phyloP scores from a whole-genome alignment of 2,888 invertebrate genomes.

The Orthosia incerta region DNA sequence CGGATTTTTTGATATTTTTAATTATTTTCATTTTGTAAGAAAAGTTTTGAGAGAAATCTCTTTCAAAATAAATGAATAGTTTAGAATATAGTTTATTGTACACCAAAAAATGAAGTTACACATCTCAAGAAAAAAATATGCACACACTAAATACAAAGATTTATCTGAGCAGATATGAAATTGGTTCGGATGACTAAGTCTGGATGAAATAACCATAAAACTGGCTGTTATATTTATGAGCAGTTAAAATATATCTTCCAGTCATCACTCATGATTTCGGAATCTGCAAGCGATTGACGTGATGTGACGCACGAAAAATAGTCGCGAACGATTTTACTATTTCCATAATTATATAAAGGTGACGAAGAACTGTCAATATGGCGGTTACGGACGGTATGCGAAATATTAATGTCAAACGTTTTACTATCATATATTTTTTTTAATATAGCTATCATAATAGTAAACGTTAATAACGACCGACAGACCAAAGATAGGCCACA shows the following conservation, averaged over 20 bases:
- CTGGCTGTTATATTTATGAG: constrained; percentile 7
- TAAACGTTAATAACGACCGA: too few species aligned
- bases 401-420: neutral
- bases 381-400: neutral
- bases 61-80: too few species aligned
- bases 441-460: neutral
- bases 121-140: too few species aligned
- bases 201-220: constrained; percentile 3
- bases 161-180: neutral
- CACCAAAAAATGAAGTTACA: too few species aligned
- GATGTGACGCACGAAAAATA: constrained; percentile 9
- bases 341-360: neutral
- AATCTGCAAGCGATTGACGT: constrained; percentile 18
- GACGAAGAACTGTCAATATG: neutral
- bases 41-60: too few species aligned
- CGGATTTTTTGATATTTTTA: too few species aligned
- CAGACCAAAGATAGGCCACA: too few species aligned
- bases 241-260: constrained; percentile 12
- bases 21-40: too few species aligned
- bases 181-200: neutral
- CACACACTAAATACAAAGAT: too few species aligned
- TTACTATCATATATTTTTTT: neutral
- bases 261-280: constrained; percentile 29
- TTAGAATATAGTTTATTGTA: too few species aligned
- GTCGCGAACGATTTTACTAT: neutral